These are phyloP conservation scores for Dermochelys coriacea DNA, from an alignment of 2,797 vertebrate species.

Conservation along the genomic window DNA sequence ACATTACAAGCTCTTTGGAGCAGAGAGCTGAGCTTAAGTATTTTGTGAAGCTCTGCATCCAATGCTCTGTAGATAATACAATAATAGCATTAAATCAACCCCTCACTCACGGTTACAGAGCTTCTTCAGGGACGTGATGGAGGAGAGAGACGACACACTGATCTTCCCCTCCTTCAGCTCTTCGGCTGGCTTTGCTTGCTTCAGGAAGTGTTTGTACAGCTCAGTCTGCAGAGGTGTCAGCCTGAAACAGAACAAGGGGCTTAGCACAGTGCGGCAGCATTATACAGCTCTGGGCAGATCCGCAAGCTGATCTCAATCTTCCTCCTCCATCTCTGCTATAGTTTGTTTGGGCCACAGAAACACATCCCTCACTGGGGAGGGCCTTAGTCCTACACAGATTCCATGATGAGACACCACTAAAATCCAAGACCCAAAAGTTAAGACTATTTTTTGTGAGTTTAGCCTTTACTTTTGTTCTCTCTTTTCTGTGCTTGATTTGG, in stretches of 20 bases:
- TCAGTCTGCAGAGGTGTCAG: constrained; percentile 91
- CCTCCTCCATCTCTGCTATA: neutral
- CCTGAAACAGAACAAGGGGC: constrained; percentile 78
- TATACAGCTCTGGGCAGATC: too few relatives aligned
- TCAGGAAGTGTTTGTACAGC: constrained; percentile 92
- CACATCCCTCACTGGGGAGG: neutral
- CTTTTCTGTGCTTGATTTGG: neutral
- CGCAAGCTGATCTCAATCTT: neutral
- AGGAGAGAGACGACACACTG: constrained; percentile 93
- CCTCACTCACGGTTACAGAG: constrained; percentile 95
- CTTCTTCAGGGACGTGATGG: constrained; percentile 97
- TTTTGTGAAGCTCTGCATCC: neutral
- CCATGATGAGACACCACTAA: neutral
- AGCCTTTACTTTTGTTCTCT: neutral
- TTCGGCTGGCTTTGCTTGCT: constrained; percentile 92
- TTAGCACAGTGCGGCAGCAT: neutral
- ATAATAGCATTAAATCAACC: neutral
- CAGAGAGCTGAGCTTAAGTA: neutral
- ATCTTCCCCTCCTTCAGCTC: constrained; percentile 89
- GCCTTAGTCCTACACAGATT: neutral
- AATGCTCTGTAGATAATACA: neutral
- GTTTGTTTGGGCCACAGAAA: neutral
- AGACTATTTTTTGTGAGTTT: neutral
- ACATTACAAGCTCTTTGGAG: neutral
- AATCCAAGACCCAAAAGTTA: neutral